Conservation (phyloP, 2,888 invertebrate genomes). For the Escarpia spicata region DNA sequence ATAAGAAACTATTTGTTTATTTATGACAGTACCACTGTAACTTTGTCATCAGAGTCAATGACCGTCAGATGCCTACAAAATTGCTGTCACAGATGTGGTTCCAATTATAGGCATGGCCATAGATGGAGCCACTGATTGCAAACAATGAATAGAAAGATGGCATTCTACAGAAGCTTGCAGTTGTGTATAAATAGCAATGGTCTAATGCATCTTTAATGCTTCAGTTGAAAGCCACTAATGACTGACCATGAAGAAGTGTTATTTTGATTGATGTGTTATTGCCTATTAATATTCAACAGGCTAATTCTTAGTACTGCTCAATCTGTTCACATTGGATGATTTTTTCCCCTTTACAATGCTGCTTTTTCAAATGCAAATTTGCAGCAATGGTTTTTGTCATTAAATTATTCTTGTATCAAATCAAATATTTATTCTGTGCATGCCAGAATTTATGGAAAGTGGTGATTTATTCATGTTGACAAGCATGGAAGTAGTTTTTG, state of each 20-base stretch:
- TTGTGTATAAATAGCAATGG: neutral
- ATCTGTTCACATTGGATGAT: neutral
- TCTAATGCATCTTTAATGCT: constrained; percentile 16
- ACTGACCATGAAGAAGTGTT: neutral
- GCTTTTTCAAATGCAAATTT: neutral
- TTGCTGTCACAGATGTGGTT: neutral
- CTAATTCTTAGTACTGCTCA: neutral
- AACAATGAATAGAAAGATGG: neutral
- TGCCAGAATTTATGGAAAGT: neutral
- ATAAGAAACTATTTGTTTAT: neutral
- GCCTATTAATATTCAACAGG: constrained; percentile 4
- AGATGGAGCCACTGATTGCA: neutral
- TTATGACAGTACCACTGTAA: neutral
- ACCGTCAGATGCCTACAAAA: neutral
- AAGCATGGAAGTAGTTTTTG: neutral
- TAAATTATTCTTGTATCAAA: neutral
- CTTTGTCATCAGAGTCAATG: neutral
- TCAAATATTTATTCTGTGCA: neutral
- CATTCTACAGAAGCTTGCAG: neutral
- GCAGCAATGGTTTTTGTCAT: neutral
- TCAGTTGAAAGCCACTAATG: constrained; percentile 5
- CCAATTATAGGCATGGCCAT: neutral
- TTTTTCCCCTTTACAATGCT: neutral
- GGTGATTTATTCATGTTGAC: neutral
- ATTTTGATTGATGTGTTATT: constrained; percentile 12